These are phyloP conservation scores for Miltochrista miniata DNA, from an alignment of 2,888 invertebrate genomes.

Conservation along the genomic window DNA sequence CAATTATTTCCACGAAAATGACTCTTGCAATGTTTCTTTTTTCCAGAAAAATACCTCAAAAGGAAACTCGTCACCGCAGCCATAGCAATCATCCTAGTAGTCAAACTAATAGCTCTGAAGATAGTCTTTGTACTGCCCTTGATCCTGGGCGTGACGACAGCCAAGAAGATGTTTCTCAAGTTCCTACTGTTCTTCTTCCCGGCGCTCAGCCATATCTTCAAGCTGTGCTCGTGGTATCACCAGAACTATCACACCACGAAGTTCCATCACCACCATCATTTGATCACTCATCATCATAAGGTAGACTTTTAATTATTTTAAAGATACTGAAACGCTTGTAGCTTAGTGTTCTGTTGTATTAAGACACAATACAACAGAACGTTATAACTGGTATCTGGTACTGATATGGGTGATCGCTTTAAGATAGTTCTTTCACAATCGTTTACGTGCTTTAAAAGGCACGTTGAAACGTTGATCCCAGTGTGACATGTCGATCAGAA, in stretches of 20 bases:
- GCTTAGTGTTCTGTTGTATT: too few species aligned
- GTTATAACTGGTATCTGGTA: too few species aligned
- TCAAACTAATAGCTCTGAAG: constrained; percentile 91
- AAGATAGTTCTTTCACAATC: too few species aligned
- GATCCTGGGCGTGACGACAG: constrained; percentile 90
- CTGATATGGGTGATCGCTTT: too few species aligned
- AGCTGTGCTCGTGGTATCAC: constrained; percentile 92
- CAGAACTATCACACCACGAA: constrained; percentile 88
- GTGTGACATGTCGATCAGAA: too few species aligned
- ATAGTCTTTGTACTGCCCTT: constrained; percentile 91
- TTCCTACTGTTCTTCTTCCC: constrained; percentile 92
- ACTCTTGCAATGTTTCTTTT: constrained; percentile 2
- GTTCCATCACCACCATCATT: constrained; percentile 92
- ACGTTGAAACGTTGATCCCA: too few species aligned
- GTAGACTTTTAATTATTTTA: constrained; percentile 29
- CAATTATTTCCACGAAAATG: not conserved
- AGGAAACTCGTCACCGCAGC: constrained; percentile 90
- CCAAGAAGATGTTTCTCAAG: constrained; percentile 92
- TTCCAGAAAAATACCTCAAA: constrained; percentile 89
- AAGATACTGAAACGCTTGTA: too few species aligned
- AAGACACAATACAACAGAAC: too few species aligned
- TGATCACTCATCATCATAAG: constrained; percentile 90
- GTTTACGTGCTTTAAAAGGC: too few species aligned
- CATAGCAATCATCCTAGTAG: constrained; percentile 88
- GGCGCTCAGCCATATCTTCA: constrained; percentile 91